Percentiles rank a stretch among this genome's conserved stretches.
These are phyloP conservation scores for Threskiornis aethiopicus DNA, from an alignment of 2,797 vertebrate genomes.

Conservation along the genomic window DNA sequence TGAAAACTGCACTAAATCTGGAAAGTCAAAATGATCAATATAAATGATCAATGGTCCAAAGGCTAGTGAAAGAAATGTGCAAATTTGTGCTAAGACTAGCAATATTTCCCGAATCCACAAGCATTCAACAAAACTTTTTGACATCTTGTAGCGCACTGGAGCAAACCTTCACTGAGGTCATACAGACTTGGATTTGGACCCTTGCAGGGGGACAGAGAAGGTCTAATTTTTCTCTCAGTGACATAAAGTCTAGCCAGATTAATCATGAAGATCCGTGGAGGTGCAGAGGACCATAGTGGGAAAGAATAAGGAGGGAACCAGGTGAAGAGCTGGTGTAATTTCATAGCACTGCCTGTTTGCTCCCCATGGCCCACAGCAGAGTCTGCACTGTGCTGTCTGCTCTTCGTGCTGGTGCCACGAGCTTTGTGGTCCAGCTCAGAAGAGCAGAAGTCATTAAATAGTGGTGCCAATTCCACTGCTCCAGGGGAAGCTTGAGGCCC, in stretches of 20 bases:
- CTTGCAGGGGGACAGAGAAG: not conserved
- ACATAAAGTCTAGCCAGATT: not conserved
- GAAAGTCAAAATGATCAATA: not conserved
- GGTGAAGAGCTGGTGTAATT: not conserved
- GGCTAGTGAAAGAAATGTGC: not conserved
- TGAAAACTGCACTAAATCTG: not conserved
- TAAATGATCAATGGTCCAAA: not conserved
- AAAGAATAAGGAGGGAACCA: not conserved
- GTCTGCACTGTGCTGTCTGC: not conserved
- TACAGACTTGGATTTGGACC: not conserved
- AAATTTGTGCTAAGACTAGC: not conserved
- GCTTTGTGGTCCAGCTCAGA: not conserved
- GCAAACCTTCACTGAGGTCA: not conserved
- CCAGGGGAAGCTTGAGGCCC: fast-evolving
- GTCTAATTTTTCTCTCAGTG: not conserved
- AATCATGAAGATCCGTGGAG: not conserved
- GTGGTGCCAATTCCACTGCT: not conserved
- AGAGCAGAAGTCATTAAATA: not conserved
- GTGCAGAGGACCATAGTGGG: not conserved
- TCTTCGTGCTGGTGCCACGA: not conserved
- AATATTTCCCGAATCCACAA: not conserved
- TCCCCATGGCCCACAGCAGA: not conserved
- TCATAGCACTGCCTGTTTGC: not conserved
- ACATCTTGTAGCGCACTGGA: fast-evolving
- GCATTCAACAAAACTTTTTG: not conserved